phyloP scores from a whole-genome alignment of 1,140 invertebrate species.

The Lerema accius region DNA sequence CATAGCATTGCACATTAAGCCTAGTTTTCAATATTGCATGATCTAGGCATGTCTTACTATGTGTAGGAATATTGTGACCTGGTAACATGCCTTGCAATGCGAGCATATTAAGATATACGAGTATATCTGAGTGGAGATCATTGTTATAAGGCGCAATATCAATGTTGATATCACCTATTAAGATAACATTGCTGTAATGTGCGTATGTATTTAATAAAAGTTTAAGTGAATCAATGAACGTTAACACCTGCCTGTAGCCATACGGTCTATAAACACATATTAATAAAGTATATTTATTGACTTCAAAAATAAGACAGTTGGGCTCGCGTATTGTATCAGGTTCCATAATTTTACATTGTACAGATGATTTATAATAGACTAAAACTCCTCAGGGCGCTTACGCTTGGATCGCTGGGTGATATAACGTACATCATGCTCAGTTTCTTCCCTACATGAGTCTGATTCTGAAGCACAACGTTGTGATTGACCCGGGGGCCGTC shows the following conservation, averaged over 20 bases:
- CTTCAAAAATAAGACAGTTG: no score
- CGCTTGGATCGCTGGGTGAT: no score
- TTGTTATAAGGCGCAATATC: neutral
- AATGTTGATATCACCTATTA: conserved; percentile 5
- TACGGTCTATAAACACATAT: conserved; percentile 3
- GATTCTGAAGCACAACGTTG: no score
- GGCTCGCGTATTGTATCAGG: no score
- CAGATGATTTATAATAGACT: no score
- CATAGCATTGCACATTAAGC: neutral
- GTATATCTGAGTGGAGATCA: neutral
- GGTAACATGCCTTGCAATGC: conserved; percentile 3
- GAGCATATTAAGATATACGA: conserved; percentile 15
- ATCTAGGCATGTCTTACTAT: conserved; percentile 5
- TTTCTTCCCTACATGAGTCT: no score
- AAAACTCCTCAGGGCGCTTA: no score
- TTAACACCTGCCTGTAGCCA: neutral
- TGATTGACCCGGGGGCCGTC: no score
- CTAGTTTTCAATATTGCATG: neutral
- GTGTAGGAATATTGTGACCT: conserved; percentile 5
- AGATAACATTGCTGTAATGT: neutral
- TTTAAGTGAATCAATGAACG: conserved; percentile 5
- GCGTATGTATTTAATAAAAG: neutral
- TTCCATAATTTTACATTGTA: no score
- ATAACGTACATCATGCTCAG: no score
- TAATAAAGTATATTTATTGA: neutral